These are phyloP conservation scores for Laspeyria flexula DNA, from an alignment of 2,888 invertebrate species.

Conservation along the genomic window DNA sequence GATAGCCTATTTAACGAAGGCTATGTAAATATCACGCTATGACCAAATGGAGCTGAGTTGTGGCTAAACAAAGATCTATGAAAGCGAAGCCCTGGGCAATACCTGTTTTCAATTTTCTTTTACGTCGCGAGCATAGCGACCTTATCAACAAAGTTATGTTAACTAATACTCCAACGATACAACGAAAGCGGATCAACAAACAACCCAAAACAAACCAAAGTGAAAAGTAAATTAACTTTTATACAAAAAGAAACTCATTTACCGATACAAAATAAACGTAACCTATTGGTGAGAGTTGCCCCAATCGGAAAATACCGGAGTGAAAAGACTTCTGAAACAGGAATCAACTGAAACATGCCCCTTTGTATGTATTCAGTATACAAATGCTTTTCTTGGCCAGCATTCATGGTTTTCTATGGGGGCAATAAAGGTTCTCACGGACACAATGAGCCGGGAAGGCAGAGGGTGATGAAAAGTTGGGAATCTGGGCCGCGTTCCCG, in stretches of 20 bases:
- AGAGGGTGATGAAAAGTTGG: slow-evolving; percentile 83
- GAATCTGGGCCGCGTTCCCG: slow-evolving; percentile 82
- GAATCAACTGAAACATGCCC: slow-evolving; percentile 57
- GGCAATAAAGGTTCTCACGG: slow-evolving; percentile 85
- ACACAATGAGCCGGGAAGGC: slow-evolving; percentile 80
- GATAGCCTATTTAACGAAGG: too few relatives aligned
- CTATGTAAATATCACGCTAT: too few relatives aligned
- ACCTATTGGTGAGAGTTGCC: slow-evolving; percentile 67
- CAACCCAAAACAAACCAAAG: slow-evolving; percentile 59
- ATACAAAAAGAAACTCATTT: slow-evolving; percentile 77
- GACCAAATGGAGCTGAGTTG: too few relatives aligned
- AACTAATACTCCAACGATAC: slow-evolving; percentile 29
- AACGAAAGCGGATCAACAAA: slow-evolving; percentile 58
- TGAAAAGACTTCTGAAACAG: slow-evolving; percentile 69
- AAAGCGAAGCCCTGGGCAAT: too few relatives aligned
- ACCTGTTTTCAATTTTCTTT: too few relatives aligned
- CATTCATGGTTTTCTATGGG: slow-evolving; percentile 84
- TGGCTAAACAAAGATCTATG: too few relatives aligned
- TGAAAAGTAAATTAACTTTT: slow-evolving; percentile 79
- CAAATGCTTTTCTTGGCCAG: slow-evolving; percentile 83
- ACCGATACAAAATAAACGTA: slow-evolving; percentile 77
- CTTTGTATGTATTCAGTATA: slow-evolving; percentile 82
- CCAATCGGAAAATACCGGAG: slow-evolving; percentile 74
- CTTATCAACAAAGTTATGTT: too few relatives aligned
- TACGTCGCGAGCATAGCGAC: too few relatives aligned